Conservation (phyloP, 2,797 vertebrate genomes). For the Mycteria americana region DNA sequence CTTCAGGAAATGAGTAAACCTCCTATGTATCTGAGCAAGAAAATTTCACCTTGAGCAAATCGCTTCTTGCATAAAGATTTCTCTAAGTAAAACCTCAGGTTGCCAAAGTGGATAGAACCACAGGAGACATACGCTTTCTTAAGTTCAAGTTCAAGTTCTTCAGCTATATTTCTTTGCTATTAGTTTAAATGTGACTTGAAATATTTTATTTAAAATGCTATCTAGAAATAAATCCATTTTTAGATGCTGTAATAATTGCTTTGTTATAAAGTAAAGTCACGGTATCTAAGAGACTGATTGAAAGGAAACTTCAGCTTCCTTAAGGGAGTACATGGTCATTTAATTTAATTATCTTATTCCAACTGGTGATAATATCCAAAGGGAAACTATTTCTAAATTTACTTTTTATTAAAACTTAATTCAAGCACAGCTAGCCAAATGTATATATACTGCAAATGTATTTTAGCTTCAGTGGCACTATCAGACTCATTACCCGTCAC, state of each 20-base stretch:
- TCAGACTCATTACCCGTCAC: neutral
- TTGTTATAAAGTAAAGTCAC: neutral
- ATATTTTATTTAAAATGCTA: conserved; percentile 14
- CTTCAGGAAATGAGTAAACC: conserved; percentile 55
- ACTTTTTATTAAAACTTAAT: conserved; percentile 44
- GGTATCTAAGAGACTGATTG: conserved; percentile 11
- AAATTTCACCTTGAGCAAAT: conserved; percentile 56
- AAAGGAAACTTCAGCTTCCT: conserved; percentile 29
- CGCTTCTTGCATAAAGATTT: conserved; percentile 46
- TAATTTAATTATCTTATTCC: conserved; percentile 50
- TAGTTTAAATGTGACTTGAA: conserved; percentile 9
- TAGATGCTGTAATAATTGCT: conserved; percentile 1
- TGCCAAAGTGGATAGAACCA: neutral
- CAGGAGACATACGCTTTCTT: neutral
- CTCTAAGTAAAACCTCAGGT: conserved; percentile 3
- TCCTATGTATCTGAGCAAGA: conserved; percentile 14
- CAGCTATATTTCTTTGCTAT: neutral
- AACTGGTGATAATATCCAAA: conserved; percentile 23
- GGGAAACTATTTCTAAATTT: conserved; percentile 42
- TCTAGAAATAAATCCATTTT: conserved; percentile 26
- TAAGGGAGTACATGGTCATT: conserved; percentile 32
- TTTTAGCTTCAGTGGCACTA: neutral
- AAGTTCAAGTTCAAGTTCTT: conserved; percentile 15
- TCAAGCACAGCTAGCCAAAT: neutral
- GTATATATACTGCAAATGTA: neutral